Evolutionary conservation across 2,113 vertebrate genomes (phyloP), one percentile per base, ranked within the genome.

Genomic region (Brachyhypopomus occidentalis): DNA sequence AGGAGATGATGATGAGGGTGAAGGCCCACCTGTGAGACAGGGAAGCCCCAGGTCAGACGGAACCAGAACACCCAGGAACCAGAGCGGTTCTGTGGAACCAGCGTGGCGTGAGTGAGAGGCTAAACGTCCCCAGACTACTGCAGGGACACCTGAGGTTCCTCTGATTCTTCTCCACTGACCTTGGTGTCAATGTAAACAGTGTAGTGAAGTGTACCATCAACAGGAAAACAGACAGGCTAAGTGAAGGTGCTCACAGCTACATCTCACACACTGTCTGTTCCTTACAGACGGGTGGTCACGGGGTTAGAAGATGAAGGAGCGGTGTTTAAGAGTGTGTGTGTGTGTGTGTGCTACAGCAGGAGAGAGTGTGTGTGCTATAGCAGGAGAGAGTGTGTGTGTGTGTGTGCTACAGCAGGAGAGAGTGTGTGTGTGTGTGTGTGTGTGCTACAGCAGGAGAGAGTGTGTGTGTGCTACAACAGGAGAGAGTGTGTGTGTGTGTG

Each of bases 1-100:
- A 99, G 58, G 97, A 99, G 91, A 99, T 97, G 92, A 99, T 99
- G 92, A 99, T 99, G 90, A 98, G 89, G 30, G 97, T 99, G 92
- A 99, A 99, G 0, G 98, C 97, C 98, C 98, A 99, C 97, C 97
- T 99, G 83, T 7, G 12, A 1, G 45, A 41, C 41, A 41, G 2
- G 5, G 41, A 6, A 41, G 5, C 41, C 41, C 41, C 41, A 9
- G 6, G 41, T 41, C 41, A 6, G 41, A 41, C 5, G 9, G 36
- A 22, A 69, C 7, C 38, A 45, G 22, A 84, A 77, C 59, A 55
- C 17, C 70, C 55, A 45, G 64, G 66, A 2, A 52, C 12, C 41
- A 48, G 41, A 48, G 41, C 41, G 11, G 34, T 76, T 72, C 48
- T 63, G 41, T 25, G 7, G 36, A 36, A 62, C 60, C 55, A 12